Base-by-base conservation (phyloP, 2,113 vertebrate genomes). In the Bungarus multicinctus region DNA sequence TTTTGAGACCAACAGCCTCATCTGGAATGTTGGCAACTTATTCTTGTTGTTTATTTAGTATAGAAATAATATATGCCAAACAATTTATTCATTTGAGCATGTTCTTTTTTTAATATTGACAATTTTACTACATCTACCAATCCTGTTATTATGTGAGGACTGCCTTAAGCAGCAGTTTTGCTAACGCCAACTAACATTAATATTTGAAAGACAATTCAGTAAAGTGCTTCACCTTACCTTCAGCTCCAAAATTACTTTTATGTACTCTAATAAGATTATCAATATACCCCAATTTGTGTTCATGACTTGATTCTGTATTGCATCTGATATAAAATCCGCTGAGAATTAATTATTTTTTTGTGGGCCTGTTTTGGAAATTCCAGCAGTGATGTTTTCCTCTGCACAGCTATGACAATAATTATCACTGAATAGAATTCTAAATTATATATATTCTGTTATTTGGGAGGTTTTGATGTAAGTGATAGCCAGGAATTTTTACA, bases 241-340 rank as follows among this genome's bases (percentile, higher is more conserved):
- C 57, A 89, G 20, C 53, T 12, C 93, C 55, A n/a, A 16, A 45
- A 81, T 34, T 87, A 30, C 47, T 93, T 43, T 93, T 53, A 74
- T 93, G 18, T 92, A 85, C 88, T 25, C 54, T 55, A 0, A 45
- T 6, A 57, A 60, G 43, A 25, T 90, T 60, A 60, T 25, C 8
- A 60, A 60, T 9, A 60, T 11, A 60, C 9, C 9, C 43, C 54
- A 60, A 39, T 81, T 90, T 93, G 20, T 90, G 54, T 34, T 27
- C 47, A 55, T 20, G 81, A 47, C 50, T 60, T 58, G 60, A 45
- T 25, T 92, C n/a, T 25, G 5, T 60, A 74, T 90, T 91, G 57
- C 55, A 47, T 93, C 47, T 89, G 88, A 90, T 92, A 85, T 90
- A 94, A 89, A 92, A 90, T 55, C 88, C 11, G 87, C 50, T 89